These are phyloP conservation scores for Pygoscelis adeliae DNA, from an alignment of 2,113 vertebrate genomes.

Conservation along the genomic window DNA sequence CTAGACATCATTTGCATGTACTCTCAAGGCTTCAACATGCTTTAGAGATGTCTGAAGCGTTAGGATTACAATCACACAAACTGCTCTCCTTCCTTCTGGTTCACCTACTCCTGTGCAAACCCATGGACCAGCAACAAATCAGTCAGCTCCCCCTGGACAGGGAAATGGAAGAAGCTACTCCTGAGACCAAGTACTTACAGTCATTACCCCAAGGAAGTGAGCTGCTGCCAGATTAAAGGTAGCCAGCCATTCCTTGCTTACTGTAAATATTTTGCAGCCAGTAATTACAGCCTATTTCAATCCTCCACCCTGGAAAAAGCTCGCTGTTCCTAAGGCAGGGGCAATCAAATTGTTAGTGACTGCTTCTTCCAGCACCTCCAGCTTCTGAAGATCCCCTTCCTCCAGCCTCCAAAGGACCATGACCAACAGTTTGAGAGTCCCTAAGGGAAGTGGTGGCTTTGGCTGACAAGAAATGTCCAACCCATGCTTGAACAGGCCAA, in stretches of 20 bases:
- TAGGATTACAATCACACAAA: not conserved
- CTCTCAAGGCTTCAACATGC: not conserved
- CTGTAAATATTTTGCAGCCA: not conserved
- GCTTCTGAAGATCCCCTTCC: not conserved
- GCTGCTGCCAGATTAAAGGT: not conserved
- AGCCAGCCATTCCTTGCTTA: not conserved
- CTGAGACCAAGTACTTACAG: not conserved
- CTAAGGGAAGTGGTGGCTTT: not conserved
- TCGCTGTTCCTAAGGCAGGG: not conserved
- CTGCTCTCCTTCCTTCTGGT: not conserved
- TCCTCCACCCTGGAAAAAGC: not conserved
- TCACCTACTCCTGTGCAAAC: not conserved
- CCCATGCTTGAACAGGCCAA: not conserved
- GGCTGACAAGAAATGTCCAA: not conserved
- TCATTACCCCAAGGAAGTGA: not conserved
- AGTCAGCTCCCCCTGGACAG: not conserved
- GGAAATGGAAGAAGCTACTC: not conserved
- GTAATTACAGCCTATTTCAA: not conserved
- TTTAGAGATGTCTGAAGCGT: not conserved
- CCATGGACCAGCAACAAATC: not conserved
- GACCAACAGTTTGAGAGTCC: not conserved
- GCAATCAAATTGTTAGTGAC: not conserved
- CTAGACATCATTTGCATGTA: not conserved
- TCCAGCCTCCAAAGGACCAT: not conserved
- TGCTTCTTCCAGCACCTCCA: not conserved